phyloP scores from a whole-genome alignment of 2,113 vertebrate genomes.

The Elachura formosa region DNA sequence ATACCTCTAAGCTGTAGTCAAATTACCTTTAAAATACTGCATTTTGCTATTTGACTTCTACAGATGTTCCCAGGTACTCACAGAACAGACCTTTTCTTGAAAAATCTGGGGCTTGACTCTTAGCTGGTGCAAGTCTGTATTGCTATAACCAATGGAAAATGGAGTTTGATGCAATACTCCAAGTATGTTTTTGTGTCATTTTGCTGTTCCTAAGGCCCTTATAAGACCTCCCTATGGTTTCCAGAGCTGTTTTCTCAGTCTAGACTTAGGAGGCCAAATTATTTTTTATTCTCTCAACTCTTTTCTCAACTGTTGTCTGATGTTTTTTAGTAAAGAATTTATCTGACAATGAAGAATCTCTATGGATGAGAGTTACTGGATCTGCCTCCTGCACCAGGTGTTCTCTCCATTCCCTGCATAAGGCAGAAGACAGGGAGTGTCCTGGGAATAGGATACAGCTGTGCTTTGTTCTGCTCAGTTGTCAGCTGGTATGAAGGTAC shows the following conservation, averaged over 20 bases:
- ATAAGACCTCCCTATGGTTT: neutral
- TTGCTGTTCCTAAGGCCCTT: neutral
- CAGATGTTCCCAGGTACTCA: neutral
- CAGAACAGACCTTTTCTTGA: neutral
- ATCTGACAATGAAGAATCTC: neutral
- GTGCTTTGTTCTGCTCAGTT: neutral
- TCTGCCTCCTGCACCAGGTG: neutral
- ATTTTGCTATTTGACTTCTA: neutral
- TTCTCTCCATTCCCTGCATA: neutral
- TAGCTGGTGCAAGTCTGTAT: neutral
- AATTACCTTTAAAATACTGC: neutral
- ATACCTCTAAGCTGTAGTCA: neutral
- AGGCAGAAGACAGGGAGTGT: neutral
- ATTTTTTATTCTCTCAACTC: neutral
- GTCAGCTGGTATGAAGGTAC: neutral
- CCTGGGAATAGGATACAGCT: neutral
- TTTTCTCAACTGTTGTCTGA: neutral
- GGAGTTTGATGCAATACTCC: neutral
- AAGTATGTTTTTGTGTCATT: neutral
- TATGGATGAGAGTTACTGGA: neutral
- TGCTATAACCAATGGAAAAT: neutral
- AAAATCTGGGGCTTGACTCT: neutral
- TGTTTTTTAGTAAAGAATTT: neutral
- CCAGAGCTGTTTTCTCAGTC: neutral
- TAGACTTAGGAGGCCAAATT: neutral